Evolutionary conservation across 2,113 vertebrate species (phyloP).

Genomic region (Labrus mixtus): DNA sequence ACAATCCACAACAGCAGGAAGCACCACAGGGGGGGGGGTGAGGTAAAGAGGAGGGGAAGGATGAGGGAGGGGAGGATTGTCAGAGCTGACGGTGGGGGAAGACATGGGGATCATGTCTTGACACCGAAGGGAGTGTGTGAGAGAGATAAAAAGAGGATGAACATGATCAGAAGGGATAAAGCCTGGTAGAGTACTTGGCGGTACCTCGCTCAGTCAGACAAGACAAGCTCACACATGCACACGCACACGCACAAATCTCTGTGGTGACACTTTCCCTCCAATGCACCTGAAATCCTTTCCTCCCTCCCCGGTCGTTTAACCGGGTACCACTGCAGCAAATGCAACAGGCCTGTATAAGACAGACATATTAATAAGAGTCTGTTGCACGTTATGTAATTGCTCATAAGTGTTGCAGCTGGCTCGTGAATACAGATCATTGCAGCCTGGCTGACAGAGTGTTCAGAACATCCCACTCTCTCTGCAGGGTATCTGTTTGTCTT

Average conservation of each 20-base stretch:
- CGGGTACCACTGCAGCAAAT: neutral
- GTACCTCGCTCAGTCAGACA: slow-evolving; percentile 45
- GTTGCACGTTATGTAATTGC: neutral
- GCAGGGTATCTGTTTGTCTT: slow-evolving; percentile 41
- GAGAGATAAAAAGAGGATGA: slow-evolving; percentile 67
- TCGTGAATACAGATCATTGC: slow-evolving; percentile 34
- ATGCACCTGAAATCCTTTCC: slow-evolving; percentile 1
- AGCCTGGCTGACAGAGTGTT: slow-evolving; percentile 22
- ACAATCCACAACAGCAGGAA: neutral
- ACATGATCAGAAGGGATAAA: slow-evolving; percentile 65
- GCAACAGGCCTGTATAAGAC: slow-evolving; percentile 3
- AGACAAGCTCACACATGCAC: slow-evolving; percentile 25
- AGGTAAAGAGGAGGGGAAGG: slow-evolving; percentile 50
- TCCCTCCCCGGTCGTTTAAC: neutral
- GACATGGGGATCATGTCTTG: slow-evolving; percentile 48
- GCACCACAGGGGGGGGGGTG: neutral
- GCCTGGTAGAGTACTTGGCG: slow-evolving; percentile 35
- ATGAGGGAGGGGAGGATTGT: slow-evolving; percentile 32
- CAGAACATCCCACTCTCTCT: slow-evolving; percentile 42
- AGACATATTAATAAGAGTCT: slow-evolving; percentile 13
- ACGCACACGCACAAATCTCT: slow-evolving; percentile 2
- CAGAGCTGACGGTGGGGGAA: slow-evolving; percentile 29
- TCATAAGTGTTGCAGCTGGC: slow-evolving; percentile 47
- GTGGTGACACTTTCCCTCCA: slow-evolving; percentile 33
- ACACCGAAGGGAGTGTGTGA: slow-evolving; percentile 53